These are phyloP conservation scores for Ailurus styani DNA, from an alignment of 2,113 vertebrate genomes.

Conservation along the genomic window DNA sequence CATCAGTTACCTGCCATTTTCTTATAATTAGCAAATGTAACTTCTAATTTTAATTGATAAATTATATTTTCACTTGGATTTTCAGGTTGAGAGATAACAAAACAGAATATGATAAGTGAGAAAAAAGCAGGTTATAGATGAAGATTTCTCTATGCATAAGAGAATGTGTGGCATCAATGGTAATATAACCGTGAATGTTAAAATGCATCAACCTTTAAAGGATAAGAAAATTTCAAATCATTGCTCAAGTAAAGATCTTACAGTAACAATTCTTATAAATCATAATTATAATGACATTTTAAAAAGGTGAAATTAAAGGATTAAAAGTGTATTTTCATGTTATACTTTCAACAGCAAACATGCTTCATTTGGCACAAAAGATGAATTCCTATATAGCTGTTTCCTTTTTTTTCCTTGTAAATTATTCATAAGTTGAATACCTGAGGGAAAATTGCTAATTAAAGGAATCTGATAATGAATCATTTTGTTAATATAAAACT, in stretches of 20 bases:
- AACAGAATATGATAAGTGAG: not conserved
- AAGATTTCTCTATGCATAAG: not conserved
- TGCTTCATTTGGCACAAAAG: not conserved
- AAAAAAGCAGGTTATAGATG: not conserved
- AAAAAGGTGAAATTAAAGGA: not conserved
- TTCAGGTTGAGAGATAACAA: not conserved
- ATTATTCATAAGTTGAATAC: constrained; percentile 10
- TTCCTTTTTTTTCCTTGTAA: not conserved
- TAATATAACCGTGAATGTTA: not conserved
- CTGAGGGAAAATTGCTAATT: not conserved
- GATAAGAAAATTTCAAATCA: not conserved
- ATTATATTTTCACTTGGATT: not conserved
- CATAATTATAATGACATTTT: not conserved
- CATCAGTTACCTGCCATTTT: not conserved
- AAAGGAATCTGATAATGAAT: not conserved
- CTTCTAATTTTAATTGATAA: constrained; percentile 6
- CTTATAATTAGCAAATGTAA: not conserved
- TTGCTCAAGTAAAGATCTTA: not conserved
- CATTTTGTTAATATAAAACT: not conserved
- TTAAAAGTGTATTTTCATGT: not conserved
- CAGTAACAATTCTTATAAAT: not conserved
- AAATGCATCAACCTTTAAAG: not conserved
- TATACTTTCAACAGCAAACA: not conserved
- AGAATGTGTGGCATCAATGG: not conserved
- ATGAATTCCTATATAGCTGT: not conserved